These are phyloP conservation scores for Mantis religiosa DNA, from an alignment of 2,888 invertebrate genomes.

Conservation along the genomic window DNA sequence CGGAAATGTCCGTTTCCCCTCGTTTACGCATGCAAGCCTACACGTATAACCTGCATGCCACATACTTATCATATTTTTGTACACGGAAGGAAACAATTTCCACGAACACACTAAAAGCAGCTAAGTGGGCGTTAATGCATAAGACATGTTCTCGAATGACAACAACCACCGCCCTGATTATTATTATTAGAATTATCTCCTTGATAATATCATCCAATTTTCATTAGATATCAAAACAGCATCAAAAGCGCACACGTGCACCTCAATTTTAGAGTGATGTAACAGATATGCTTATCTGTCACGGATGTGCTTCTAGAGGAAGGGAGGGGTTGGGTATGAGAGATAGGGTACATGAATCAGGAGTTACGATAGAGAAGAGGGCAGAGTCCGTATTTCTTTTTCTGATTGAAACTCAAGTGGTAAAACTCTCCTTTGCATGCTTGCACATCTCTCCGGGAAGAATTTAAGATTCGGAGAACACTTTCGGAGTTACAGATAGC, in stretches of 20 bases:
- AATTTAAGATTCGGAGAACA: too few species aligned
- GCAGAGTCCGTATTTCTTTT: too few species aligned
- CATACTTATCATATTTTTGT: neutral
- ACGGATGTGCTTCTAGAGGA: too few species aligned
- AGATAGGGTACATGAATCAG: too few species aligned
- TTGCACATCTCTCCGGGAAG: too few species aligned
- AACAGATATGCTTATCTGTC: neutral
- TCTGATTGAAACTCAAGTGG: too few species aligned
- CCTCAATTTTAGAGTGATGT: too few species aligned
- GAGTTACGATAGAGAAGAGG: too few species aligned
- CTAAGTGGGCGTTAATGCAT: neutral
- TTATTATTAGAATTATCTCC: neutral
- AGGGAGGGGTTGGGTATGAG: too few species aligned
- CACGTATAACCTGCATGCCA: neutral
- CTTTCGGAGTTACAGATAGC: too few species aligned
- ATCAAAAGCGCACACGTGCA: neutral
- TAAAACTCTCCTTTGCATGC: too few species aligned
- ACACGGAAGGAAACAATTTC: neutral
- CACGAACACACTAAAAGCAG: neutral
- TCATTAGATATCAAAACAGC: neutral
- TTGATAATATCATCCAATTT: neutral
- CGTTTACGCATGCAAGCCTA: neutral
- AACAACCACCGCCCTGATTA: neutral
- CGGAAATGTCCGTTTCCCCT: neutral
- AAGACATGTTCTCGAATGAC: neutral